These are phyloP conservation scores for Phyllostomus hastatus DNA, from an alignment of 2,113 vertebrate species.

Conservation along the genomic window DNA sequence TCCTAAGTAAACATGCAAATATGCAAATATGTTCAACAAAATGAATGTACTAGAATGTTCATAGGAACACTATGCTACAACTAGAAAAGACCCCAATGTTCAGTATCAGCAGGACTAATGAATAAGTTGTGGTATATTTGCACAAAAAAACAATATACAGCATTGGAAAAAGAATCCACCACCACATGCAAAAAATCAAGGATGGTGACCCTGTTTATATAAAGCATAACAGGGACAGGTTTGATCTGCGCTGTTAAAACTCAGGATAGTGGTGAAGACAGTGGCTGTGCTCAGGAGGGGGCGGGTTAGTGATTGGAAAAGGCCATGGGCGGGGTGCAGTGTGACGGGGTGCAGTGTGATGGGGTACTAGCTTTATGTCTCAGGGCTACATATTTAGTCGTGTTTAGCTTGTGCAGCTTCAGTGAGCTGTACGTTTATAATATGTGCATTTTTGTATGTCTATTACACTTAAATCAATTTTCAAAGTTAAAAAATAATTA, in stretches of 20 bases:
- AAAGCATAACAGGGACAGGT: not conserved
- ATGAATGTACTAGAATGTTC: not conserved
- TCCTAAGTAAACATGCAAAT: not conserved
- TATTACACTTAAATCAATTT: not conserved
- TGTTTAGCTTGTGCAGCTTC: not conserved
- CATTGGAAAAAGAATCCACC: not conserved
- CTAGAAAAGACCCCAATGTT: not conserved
- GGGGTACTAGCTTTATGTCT: not conserved
- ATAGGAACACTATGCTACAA: not conserved
- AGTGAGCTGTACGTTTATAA: not conserved
- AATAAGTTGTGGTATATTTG: not conserved
- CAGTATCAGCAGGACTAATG: not conserved
- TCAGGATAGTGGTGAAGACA: not conserved
- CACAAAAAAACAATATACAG: not conserved
- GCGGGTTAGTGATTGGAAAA: not conserved
- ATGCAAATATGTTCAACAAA: not conserved
- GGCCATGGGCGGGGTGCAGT: rapidly evolving
- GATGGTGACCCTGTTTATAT: not conserved
- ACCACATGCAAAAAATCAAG: not conserved
- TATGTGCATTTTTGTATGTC: not conserved
- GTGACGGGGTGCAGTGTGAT: rapidly evolving
- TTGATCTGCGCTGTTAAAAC: not conserved
- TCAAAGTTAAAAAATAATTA: not conserved
- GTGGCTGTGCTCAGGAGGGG: not conserved
- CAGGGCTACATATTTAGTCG: not conserved